Evolutionary conservation across 2,888 invertebrate genomes (phyloP).

Genomic region (Hyles lineata): DNA sequence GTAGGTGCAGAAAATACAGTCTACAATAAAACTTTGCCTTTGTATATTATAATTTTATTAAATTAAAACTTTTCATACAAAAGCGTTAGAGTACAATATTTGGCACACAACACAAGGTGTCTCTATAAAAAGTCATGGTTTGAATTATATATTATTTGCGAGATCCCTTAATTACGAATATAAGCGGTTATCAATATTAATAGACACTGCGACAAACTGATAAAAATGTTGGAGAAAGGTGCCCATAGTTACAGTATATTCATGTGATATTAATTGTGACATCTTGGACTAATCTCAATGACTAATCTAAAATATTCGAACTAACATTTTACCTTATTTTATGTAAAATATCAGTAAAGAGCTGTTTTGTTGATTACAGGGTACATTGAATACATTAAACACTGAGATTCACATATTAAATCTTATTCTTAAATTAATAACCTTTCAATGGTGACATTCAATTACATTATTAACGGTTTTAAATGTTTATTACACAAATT

Average conservation of each 20-base stretch:
- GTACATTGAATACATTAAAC: not conserved
- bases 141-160: not conserved
- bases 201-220: not conserved
- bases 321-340: too few relatives aligned
- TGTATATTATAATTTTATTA: not conserved
- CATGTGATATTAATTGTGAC: too few relatives aligned
- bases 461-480: not conserved
- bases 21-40: not conserved
- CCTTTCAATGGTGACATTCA: not conserved
- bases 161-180: conserved; percentile 6
- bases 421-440: not conserved
- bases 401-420: not conserved
- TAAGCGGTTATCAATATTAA: not conserved
- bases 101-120: not conserved
- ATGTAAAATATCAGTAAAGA: too few relatives aligned
- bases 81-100: not conserved
- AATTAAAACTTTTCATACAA: not conserved
- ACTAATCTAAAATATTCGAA: too few relatives aligned
- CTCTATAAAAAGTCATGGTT: not conserved
- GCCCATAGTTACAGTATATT: not conserved
- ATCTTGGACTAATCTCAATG: too few relatives aligned
- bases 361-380: not conserved
- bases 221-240: not conserved
- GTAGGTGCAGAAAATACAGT: not conserved
- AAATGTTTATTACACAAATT: not conserved